Conservation (phyloP, 2,797 vertebrate species). For the Taenioides sp. region DNA sequence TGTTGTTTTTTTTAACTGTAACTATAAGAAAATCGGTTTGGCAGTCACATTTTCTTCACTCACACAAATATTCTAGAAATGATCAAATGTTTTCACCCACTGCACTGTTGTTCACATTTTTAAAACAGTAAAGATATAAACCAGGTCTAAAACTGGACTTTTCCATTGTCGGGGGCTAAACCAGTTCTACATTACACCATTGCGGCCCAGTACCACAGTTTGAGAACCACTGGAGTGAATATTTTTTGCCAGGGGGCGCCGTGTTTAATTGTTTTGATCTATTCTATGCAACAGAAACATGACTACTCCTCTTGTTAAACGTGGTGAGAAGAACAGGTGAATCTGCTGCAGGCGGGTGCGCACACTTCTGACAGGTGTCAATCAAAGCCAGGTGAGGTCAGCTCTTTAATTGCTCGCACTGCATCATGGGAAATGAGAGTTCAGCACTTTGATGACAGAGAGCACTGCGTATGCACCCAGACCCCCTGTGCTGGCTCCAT, state of each 20-base stretch:
- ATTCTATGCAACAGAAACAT: background rate
- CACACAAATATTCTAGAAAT: no score
- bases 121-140: no score
- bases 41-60: no score
- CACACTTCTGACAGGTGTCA: constrained; percentile 64
- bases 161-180: no score
- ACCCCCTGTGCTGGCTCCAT: constrained; percentile 52
- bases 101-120: no score
- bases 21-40: no score
- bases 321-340: constrained; percentile 39
- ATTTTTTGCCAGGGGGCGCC: background rate
- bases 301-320: background rate
- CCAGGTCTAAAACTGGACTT: no score
- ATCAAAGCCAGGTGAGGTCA: constrained; percentile 64
- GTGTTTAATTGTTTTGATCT: background rate
- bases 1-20: no score
- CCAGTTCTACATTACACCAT: no score
- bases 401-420: constrained; percentile 58
- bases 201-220: no score
- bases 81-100: no score
- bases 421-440: constrained; percentile 63
- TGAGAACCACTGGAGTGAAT: background rate
- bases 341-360: constrained; percentile 49
- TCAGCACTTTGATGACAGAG: constrained; percentile 66
- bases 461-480: constrained; percentile 60